phyloP scores from a whole-genome alignment of 23 tunicate species.

The Phallusia fumigata region DNA sequence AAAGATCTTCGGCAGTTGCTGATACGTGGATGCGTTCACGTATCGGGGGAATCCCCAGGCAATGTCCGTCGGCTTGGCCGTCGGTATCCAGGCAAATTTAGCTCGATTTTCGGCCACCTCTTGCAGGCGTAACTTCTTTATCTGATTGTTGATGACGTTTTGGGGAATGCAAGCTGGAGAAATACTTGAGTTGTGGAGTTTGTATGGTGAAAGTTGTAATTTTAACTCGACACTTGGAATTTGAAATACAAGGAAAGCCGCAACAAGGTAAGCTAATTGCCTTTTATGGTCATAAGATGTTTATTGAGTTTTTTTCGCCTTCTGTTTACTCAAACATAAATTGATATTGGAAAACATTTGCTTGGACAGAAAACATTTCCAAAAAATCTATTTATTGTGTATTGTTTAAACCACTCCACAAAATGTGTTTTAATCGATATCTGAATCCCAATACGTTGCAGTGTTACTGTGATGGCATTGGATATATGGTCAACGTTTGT shows the following conservation, averaged over 20 bases:
- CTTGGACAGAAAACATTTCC: too few relatives aligned
- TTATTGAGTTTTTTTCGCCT: too few relatives aligned
- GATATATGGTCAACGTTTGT: not conserved
- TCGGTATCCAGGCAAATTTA: not conserved
- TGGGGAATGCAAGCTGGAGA: constrained; percentile 1
- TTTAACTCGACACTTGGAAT: too few relatives aligned
- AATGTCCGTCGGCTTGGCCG: not conserved
- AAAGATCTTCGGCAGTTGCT: not conserved
- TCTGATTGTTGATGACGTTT: not conserved
- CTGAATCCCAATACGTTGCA: not conserved
- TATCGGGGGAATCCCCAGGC: not conserved
- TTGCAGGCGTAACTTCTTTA: not conserved
- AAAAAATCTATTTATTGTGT: too few relatives aligned
- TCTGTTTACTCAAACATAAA: too few relatives aligned
- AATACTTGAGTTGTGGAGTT: not conserved
- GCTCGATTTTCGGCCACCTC: not conserved
- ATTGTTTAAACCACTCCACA: too few relatives aligned
- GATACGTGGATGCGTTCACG: not conserved
- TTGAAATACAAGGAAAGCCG: too few relatives aligned
- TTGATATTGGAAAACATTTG: too few relatives aligned
- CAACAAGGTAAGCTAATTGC: too few relatives aligned
- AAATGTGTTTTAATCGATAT: not conserved
- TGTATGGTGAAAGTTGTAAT: too few relatives aligned
- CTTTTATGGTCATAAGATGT: too few relatives aligned
- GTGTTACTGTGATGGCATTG: not conserved